Conservation (phyloP, 2,888 invertebrate genomes). For the Epistrophella euchroma region DNA sequence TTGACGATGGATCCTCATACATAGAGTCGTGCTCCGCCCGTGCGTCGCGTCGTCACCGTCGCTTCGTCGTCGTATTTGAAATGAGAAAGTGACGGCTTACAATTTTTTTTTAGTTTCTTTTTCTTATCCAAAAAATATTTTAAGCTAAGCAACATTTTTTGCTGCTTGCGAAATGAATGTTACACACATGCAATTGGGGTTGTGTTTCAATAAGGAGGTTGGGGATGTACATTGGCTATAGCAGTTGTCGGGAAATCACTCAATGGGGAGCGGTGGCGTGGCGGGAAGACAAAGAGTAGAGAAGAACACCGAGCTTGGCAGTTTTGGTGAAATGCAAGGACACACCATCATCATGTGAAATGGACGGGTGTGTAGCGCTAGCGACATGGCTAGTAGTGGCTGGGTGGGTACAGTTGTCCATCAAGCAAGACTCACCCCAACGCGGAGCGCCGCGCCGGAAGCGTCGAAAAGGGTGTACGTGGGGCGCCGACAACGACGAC, state of each 20-base stretch:
- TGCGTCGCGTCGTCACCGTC: conserved; percentile 14
- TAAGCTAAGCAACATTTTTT: conserved; percentile 66
- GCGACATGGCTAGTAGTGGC: conserved; percentile 44
- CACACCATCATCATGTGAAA: conserved; percentile 68
- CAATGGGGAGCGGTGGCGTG: conserved; percentile 23
- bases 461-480: conserved; percentile 69
- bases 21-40: conserved; percentile 3
- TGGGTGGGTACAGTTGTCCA: conserved; percentile 72
- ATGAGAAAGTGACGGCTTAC: conserved; percentile 73
- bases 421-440: conserved; percentile 69
- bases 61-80: conserved; percentile 53
- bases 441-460: conserved; percentile 50
- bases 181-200: conserved; percentile 66
- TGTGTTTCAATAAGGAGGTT: conserved; percentile 9
- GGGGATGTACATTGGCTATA: conserved; percentile 47
- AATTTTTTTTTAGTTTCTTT: conserved; percentile 68
- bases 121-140: conserved; percentile 67
- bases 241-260: conserved; percentile 62
- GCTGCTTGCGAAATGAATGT: conserved; percentile 52
- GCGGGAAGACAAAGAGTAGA: conserved; percentile 33
- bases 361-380: conserved; percentile 38
- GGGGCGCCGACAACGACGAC: conserved; percentile 38
- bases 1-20: conserved; percentile 44
- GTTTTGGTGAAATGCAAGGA: conserved; percentile 74
- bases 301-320: conserved; percentile 55